Evolutionary conservation across 2,113 vertebrate species (phyloP).

Genomic region (Crotalus helleri): DNA sequence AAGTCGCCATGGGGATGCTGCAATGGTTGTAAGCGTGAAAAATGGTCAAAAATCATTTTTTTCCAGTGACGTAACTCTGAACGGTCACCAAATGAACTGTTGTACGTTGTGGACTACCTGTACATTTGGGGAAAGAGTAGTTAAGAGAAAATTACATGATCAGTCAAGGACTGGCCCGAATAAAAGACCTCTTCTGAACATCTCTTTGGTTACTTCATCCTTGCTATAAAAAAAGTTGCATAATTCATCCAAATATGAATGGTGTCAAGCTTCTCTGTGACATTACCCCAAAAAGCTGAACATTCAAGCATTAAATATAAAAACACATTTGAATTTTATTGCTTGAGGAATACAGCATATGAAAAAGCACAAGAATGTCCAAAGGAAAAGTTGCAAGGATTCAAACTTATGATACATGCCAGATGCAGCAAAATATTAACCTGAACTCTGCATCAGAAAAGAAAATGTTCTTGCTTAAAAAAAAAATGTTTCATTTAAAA

Average conservation of each 20-base stretch:
- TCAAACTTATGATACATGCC: conserved; percentile 83
- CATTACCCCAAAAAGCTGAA: conserved; percentile 41
- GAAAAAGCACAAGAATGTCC: conserved; percentile 84
- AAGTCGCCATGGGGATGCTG: too few relatives aligned
- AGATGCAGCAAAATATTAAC: conserved; percentile 85
- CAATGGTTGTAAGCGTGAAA: too few relatives aligned
- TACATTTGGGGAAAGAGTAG: conserved; percentile 16
- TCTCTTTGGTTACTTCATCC: conserved; percentile 26
- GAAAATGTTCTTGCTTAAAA: conserved; percentile 66
- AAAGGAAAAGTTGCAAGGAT: conserved; percentile 81
- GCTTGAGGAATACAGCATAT: conserved; percentile 96
- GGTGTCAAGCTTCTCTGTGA: neutral
- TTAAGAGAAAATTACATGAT: conserved; percentile 5
- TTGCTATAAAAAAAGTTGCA: conserved; percentile 14
- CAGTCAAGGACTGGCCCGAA: neutral
- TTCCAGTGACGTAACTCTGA: neutral
- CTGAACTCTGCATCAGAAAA: conserved; percentile 79
- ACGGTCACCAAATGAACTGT: neutral
- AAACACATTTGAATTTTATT: conserved; percentile 93
- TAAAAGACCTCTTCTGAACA: conserved; percentile 38
- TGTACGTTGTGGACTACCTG: neutral
- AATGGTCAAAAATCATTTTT: too few relatives aligned
- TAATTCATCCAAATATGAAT: conserved; percentile 31
- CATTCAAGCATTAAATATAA: conserved; percentile 69
- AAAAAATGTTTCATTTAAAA: conserved; percentile 70